Evolutionary conservation across 2,797 vertebrate species (phyloP), one percentile per base, ranked within the genome.

Genomic region (Alcedo quadribrachys): DNA sequence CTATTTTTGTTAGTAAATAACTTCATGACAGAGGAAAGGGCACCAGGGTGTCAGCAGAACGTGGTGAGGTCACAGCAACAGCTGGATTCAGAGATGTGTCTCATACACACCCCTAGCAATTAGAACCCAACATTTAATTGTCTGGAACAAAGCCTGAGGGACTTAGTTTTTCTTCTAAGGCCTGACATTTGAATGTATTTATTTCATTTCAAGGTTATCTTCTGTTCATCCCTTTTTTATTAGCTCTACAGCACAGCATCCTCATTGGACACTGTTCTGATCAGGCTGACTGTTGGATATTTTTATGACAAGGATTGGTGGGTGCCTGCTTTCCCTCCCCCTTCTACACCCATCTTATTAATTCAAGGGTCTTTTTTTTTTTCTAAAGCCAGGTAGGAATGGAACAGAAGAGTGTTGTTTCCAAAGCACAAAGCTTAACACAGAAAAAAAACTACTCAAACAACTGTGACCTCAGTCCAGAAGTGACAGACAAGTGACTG

Each of bases 161-260:
- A 76, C 77, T 55, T 73, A 33, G 79, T 74, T 55, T 51, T 74
- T 54, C 67, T 48, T 46, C 80, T 42, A 19, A 15, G 54, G 50
- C 37, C 20, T 67, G 70, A 24, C 6, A 8, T 54, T 69, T 80
- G 45, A 43, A 73, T 33, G 43, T 21, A 76, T 94, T 94, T 91
- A 66, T 85, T 68, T 57, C 45, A 57, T 65, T 83, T 81, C 87
- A 93, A 93, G 92, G 89, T 94, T 89, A 91, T 32, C 15, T 69
- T 81, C 69, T 68, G 60, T 81, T 90, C 63, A 33, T 43, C 4
- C 32, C 45, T 65, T 63, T 74, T 91, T 93, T 70, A 76, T 90
- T 73, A 35, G 55, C 33, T 40, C 66, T 76, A 62, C 55, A 92
- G 76, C 65, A 50, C 51, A 42, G 27, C 45, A 17, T 78, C 15